Evolutionary conservation across 2,113 vertebrate species (phyloP).

Genomic region (Euleptes europaea): DNA sequence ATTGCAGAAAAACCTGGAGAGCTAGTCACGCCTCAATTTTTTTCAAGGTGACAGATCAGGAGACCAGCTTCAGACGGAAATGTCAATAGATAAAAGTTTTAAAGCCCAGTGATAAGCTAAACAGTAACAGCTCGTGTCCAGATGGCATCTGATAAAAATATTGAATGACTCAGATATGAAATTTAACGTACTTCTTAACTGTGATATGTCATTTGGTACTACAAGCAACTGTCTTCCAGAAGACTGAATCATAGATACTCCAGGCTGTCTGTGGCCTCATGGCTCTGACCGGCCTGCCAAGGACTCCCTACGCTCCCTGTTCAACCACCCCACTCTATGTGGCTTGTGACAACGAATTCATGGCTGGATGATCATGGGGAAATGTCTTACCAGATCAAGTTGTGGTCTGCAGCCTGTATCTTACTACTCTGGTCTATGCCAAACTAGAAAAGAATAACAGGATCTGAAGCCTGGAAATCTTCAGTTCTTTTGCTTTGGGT

Average conservation of each 20-base stretch:
- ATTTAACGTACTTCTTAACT: not conserved
- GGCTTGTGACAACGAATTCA: not conserved
- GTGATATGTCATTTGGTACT: not conserved
- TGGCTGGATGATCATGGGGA: not conserved
- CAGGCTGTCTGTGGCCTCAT: not conserved
- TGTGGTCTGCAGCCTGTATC: no score
- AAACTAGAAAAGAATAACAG: no score
- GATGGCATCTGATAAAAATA: conserved; percentile 18
- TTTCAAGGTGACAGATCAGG: not conserved
- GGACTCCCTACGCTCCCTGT: not conserved
- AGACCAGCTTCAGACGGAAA: not conserved
- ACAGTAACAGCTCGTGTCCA: not conserved
- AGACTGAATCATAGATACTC: not conserved
- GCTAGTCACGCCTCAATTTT: not conserved
- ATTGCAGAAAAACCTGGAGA: not conserved
- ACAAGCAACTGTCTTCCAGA: not conserved
- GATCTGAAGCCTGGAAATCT: no score
- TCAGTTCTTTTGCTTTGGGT: no score
- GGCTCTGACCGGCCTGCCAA: not conserved
- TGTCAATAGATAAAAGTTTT: not conserved
- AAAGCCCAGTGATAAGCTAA: not conserved
- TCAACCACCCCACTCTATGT: no score
- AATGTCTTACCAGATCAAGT: no score
- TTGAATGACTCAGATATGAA: not conserved
- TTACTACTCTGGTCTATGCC: no score